Conservation (phyloP, 2,888 invertebrate genomes). For the Lottia gigantea region DNA sequence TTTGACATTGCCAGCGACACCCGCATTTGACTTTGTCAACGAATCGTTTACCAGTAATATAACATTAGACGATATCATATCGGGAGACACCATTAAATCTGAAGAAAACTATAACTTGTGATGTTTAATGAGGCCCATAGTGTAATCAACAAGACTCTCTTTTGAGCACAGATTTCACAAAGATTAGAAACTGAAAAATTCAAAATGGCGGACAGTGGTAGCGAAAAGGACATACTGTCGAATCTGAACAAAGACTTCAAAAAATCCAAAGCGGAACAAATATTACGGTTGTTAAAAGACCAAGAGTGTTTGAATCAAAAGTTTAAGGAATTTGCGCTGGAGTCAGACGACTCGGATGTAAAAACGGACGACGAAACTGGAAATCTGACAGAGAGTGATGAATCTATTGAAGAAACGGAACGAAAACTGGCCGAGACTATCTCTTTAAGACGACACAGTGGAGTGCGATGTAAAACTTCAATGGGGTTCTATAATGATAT, state of each 20-base stretch:
- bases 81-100: no score
- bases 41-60: no score
- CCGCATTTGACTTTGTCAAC: no score
- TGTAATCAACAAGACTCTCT: no score
- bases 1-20: no score
- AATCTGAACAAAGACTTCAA: slow-evolving; percentile 41
- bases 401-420: slow-evolving; percentile 28
- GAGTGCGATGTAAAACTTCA: slow-evolving; percentile 44
- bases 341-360: slow-evolving; percentile 28
- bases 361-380: slow-evolving; percentile 30
- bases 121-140: no score
- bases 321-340: slow-evolving; percentile 34
- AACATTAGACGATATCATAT: no score
- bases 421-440: slow-evolving; percentile 21
- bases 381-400: slow-evolving; percentile 27
- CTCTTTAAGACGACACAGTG: slow-evolving; percentile 28
- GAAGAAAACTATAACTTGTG: no score
- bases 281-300: slow-evolving; percentile 46
- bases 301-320: slow-evolving; percentile 41
- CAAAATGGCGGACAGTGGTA: no score
- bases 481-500: slow-evolving; percentile 47
- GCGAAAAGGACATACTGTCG: slow-evolving; percentile 33
- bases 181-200: no score
- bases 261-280: slow-evolving; percentile 49
- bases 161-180: no score